Evolutionary conservation across 1,140 invertebrate genomes (phyloP).

Genomic region (Caenorhabditis tropicalis): DNA sequence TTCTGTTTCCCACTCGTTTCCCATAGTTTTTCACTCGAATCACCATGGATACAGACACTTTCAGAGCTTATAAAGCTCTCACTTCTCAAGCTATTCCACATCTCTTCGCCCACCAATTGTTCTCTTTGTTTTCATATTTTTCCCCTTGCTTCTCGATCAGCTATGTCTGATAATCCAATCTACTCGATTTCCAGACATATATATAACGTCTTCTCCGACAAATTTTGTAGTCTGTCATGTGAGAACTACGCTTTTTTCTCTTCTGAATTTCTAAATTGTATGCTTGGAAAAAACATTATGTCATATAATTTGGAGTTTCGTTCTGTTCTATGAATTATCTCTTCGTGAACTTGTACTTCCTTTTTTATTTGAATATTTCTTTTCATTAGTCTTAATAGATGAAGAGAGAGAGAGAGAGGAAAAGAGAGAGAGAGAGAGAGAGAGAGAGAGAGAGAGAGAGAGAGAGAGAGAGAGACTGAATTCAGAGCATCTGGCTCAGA

Average conservation of each 20-base stretch:
- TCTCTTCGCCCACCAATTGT: not conserved
- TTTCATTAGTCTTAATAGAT: not conserved
- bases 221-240: constrained; percentile 2
- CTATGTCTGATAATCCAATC: not conserved
- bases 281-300: not conserved
- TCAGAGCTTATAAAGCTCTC: not conserved
- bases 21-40: not conserved
- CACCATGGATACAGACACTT: constrained; percentile 31
- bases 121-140: not conserved
- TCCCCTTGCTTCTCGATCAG: not conserved
- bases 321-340: not conserved
- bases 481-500: not conserved
- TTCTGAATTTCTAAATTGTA: not conserved
- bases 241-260: constrained; percentile 9
- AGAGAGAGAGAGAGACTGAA: too few species aligned
- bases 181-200: not conserved
- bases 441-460: too few species aligned
- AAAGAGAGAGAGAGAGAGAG: too few species aligned
- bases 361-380: not conserved
- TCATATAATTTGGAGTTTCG: not conserved
- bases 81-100: not conserved
- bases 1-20: not conserved
- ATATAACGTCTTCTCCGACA: not conserved
- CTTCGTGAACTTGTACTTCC: not conserved
- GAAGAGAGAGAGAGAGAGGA: too few species aligned